Percentiles rank a stretch among this genome's conserved stretches.
phyloP scores from a whole-genome alignment of 1,140 invertebrate species.

The Oncopodura yosiiana region DNA sequence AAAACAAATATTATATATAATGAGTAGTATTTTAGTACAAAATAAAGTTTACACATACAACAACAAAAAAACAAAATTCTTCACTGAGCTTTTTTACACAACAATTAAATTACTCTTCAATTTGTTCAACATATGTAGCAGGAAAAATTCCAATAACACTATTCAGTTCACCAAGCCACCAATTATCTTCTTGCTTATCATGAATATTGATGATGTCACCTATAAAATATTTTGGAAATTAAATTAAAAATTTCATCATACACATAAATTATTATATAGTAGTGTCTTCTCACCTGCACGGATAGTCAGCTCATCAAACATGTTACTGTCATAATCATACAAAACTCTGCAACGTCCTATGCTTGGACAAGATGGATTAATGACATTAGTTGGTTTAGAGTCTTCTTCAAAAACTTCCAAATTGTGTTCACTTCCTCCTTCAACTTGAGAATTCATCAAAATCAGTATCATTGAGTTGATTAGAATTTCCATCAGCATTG shows the following conservation, averaged over 20 bases:
- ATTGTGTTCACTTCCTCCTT: conserved; percentile 44
- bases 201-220: conserved; percentile 79
- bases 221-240: conserved; percentile 39
- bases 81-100: neutral
- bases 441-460: conserved; percentile 68
- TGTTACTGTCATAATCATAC: conserved; percentile 76
- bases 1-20: no score
- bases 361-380: conserved; percentile 39
- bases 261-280: neutral
- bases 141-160: conserved; percentile 82
- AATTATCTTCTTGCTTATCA: conserved; percentile 83
- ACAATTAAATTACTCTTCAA: conserved; percentile 23
- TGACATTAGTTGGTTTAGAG: conserved; percentile 39
- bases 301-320: conserved; percentile 77
- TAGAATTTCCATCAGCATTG: conserved; percentile 70
- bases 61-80: neutral
- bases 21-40: no score
- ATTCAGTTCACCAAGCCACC: conserved; percentile 84
- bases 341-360: conserved; percentile 66
- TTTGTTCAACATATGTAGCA: conserved; percentile 77
- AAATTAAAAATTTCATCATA: neutral
- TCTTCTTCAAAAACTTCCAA: conserved; percentile 34
- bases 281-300: conserved; percentile 60
- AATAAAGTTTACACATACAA: no score
- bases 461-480: conserved; percentile 61